Evolutionary conservation across 1,140 invertebrate species (phyloP).

Genomic region (Drosophila parvula): DNA sequence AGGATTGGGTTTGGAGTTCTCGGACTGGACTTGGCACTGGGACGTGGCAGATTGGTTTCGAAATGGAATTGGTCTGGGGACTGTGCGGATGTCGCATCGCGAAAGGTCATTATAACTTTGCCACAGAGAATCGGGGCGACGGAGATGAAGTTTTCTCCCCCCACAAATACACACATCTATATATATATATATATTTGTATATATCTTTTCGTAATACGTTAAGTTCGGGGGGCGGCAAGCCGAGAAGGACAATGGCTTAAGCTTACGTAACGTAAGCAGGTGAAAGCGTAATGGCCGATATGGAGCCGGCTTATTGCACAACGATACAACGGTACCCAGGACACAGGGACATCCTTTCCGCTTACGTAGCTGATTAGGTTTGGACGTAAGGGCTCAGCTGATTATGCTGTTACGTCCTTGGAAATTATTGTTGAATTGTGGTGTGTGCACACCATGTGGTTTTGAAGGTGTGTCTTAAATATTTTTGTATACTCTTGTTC

Average conservation of each 20-base stretch:
- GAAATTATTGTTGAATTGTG: too few species aligned
- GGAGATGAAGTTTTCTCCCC: background rate
- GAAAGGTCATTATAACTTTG: conserved; percentile 69
- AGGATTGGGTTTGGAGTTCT: conserved; percentile 5
- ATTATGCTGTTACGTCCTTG: background rate
- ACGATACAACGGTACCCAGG: background rate
- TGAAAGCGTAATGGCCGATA: background rate
- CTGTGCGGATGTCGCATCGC: background rate
- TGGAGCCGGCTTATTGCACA: conserved; percentile 18
- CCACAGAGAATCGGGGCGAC: conserved; percentile 9
- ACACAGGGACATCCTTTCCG: background rate
- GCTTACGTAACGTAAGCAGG: conserved; percentile 25
- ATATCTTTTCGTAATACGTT: too few species aligned
- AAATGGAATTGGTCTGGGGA: conserved; percentile 24
- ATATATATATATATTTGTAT: background rate
- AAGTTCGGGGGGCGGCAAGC: too few species aligned
- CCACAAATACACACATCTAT: background rate
- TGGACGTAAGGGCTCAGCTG: background rate
- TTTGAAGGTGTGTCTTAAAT: too few species aligned
- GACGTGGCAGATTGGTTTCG: conserved; percentile 5
- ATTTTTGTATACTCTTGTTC: too few species aligned
- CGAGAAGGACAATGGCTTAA: conserved; percentile 10
- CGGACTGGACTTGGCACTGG: conserved; percentile 9
- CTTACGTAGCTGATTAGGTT: conserved; percentile 14
- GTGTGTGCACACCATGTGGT: too few species aligned